Base-by-base conservation (phyloP, 2,888 invertebrate species). In the Lasioglossum lativentre region DNA sequence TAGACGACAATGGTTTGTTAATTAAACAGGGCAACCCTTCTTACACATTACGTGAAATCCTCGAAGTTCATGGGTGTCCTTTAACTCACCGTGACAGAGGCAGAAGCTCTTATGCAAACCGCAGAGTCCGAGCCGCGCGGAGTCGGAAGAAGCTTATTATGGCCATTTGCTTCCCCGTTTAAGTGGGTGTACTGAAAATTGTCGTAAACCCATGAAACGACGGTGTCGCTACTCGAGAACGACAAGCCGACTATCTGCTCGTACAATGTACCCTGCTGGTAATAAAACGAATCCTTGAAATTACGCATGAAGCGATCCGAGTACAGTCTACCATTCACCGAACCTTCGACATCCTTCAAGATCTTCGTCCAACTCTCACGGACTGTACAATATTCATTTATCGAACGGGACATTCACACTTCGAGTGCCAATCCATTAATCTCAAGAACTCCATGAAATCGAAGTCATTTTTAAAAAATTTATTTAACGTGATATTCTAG, bases 71-170 rank as follows among this genome's bases (percentile, higher is more conserved):
- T 74, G 82, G 83, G 78, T 86, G 85, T 87, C 82, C 84, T 85
- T 90, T 90, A 88, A 90, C 87, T 87, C 83, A 78, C 73, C 71
- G 72, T 75, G 90, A 86, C 88, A 78, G 73, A 80, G 72, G 75
- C 79, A 63, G 82, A 73, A 89, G 90, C 90, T 89, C 90, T 90
- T 90, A 84, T 86, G 88, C 88, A 90, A 90, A 90, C 90, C 90
- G 80, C 90, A 80, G 80, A 70, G 83, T 83, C 82, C 82, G 71
- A 85, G 82, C 66, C 16, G 23, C 76, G 77, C 42, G 63, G 47
- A 81, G 82, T 83, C 87, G 81, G 82, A 88, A 88, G 87, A 82
- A 82, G 88, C 90, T 90, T 90, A 88, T 90, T 90, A 89, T 88
- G 86, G 90, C 86, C 89, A 88, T 89, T 90, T 90, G 83, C 89